phyloP scores from a whole-genome alignment of 2,113 vertebrate species.

The Pygoscelis adeliae region DNA sequence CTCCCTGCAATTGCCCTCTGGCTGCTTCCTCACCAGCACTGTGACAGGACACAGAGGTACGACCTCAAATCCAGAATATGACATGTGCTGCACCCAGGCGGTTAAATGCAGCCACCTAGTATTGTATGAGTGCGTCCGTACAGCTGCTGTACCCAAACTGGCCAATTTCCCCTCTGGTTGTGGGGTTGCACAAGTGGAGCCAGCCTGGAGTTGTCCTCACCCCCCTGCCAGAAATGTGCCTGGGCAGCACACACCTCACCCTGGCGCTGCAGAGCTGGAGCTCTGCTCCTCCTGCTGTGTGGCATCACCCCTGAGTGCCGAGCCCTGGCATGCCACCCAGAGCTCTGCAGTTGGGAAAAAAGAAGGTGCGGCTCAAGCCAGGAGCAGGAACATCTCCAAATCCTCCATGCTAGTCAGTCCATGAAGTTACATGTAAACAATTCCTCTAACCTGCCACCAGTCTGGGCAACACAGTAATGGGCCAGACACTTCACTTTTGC shows the following conservation, averaged over 20 bases:
- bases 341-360: not conserved
- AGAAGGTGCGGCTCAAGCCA: not conserved
- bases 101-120: rapidly evolving
- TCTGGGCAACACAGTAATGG: not conserved
- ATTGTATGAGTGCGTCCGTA: rapidly evolving
- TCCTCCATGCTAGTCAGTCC: not conserved
- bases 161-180: rapidly evolving
- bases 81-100: not conserved
- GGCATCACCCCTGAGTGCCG: not conserved
- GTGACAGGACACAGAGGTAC: not conserved
- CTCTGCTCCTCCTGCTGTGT: not conserved
- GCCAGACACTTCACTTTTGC: not conserved
- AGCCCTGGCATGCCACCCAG: not conserved
- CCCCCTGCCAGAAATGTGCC: rapidly evolving
- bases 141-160: not conserved
- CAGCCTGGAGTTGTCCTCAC: not conserved
- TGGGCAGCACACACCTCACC: rapidly evolving
- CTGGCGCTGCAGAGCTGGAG: rapidly evolving
- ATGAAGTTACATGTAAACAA: not conserved
- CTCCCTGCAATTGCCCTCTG: not conserved
- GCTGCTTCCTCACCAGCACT: not conserved
- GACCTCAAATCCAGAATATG: not conserved
- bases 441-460: not conserved
- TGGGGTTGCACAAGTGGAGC: not conserved
- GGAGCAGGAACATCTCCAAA: not conserved